Conservation (phyloP, 2,888 invertebrate species). For the Embidobia sp. region DNA sequence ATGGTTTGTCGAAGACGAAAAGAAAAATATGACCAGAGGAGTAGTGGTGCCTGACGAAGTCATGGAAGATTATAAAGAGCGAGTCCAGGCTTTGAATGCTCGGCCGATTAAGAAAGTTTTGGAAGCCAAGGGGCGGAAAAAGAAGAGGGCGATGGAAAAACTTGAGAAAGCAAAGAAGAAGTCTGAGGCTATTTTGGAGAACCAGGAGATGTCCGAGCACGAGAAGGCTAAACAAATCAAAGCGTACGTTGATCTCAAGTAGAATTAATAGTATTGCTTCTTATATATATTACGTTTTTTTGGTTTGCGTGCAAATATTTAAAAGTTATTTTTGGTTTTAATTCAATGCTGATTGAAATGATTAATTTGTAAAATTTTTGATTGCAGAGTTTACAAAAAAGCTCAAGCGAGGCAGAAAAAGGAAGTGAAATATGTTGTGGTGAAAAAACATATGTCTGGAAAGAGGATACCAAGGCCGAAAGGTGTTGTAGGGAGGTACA, state of each 20-base stretch:
- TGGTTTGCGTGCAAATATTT: not conserved
- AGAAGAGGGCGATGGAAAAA: conserved; percentile 92
- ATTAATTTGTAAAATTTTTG: no score
- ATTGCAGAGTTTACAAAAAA: conserved; percentile 95
- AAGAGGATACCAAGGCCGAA: conserved; percentile 90
- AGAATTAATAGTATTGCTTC: not conserved
- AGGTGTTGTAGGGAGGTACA: conserved; percentile 95
- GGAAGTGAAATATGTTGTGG: conserved; percentile 95
- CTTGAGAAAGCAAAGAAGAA: conserved; percentile 97
- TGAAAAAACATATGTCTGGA: conserved; percentile 91
- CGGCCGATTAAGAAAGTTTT: conserved; percentile 98
- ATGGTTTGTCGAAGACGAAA: conserved; percentile 98
- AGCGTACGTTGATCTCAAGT: conserved; percentile 84
- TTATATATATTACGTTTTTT: not conserved
- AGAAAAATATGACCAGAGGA: conserved; percentile 92
- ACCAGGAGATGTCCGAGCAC: conserved; percentile 92
- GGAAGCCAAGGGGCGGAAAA: conserved; percentile 99
- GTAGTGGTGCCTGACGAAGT: conserved; percentile 93
- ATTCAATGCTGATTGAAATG: no score
- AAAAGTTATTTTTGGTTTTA: conserved; percentile 55
- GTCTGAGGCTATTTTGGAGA: conserved; percentile 96
- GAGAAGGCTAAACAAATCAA: conserved; percentile 97
- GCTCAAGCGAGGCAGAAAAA: conserved; percentile 92
- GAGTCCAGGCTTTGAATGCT: conserved; percentile 92
- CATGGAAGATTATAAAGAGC: conserved; percentile 92